Evolutionary conservation across 2,888 invertebrate genomes (phyloP).

Genomic region (Ctenicera cuprea): DNA sequence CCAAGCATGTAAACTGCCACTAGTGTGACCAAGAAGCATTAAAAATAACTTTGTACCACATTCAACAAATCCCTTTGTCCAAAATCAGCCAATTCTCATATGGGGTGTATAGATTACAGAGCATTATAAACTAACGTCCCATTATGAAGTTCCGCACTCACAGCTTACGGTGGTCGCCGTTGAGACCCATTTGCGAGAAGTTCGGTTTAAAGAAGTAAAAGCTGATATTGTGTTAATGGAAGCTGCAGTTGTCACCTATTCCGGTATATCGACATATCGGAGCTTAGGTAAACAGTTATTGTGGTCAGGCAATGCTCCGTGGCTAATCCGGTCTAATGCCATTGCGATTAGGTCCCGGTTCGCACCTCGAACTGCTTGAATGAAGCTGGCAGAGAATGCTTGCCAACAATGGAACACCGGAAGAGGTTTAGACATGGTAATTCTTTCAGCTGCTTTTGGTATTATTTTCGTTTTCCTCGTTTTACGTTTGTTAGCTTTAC

Average conservation of each 20-base stretch:
- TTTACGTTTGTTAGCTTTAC: conserved; percentile 29
- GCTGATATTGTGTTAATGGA: conserved; percentile 62
- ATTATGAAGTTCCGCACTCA: conserved; percentile 40
- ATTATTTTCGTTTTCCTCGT: conserved; percentile 41
- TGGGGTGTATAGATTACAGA: conserved; percentile 57
- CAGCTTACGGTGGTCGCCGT: conserved; percentile 20
- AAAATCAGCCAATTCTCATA: conserved; percentile 58
- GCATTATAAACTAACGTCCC: conserved; percentile 52
- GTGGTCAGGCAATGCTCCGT: conserved; percentile 69
- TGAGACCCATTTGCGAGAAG: conserved; percentile 16
- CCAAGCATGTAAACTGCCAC: conserved; percentile 1
- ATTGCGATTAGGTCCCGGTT: conserved; percentile 68
- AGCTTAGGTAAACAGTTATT: conserved; percentile 71
- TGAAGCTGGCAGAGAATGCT: conserved; percentile 63
- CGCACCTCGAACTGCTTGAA: conserved; percentile 66
- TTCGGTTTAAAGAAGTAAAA: conserved; percentile 52
- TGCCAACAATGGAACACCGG: conserved; percentile 64
- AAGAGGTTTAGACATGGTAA: conserved; percentile 66
- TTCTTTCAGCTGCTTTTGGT: conserved; percentile 54
- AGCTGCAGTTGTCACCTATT: conserved; percentile 63
- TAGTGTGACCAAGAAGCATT: conserved; percentile 59
- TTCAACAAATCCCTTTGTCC: conserved; percentile 61
- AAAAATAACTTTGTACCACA: conserved; percentile 59
- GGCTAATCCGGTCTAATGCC: conserved; percentile 69
- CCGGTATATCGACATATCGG: conserved; percentile 66